phyloP scores from a whole-genome alignment of 2,797 vertebrate species.

The Chrysocyon brachyurus region DNA sequence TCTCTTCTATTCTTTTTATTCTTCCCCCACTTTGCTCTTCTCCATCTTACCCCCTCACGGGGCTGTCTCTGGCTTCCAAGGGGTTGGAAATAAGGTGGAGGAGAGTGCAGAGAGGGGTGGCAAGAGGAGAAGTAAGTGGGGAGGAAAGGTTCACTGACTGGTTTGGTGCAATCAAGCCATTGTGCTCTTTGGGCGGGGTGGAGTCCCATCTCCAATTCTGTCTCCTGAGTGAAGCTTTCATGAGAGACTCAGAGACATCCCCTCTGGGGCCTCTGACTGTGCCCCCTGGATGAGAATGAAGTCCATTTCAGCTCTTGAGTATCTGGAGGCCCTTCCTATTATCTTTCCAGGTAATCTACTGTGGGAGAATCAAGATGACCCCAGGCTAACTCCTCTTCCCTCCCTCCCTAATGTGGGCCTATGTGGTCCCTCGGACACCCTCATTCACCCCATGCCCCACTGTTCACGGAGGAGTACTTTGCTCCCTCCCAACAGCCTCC shows the following conservation, averaged over 20 bases:
- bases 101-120: neutral
- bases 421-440: neutral
- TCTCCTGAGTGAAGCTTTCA: neutral
- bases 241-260: neutral
- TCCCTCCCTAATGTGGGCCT: fast-evolving
- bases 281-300: neutral
- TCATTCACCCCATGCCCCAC: no score
- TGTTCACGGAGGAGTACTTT: neutral
- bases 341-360: neutral
- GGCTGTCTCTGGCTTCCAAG: neutral
- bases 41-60: neutral
- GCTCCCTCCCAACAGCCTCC: neutral
- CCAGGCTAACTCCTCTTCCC: neutral
- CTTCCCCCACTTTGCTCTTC: neutral
- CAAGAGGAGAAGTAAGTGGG: neutral
- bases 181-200: neutral
- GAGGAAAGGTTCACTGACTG: neutral
- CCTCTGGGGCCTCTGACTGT: neutral
- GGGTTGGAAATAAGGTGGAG: neutral
- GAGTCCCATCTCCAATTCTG: neutral
- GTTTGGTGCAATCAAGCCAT: neutral
- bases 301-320: neutral
- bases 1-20: neutral
- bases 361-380: neutral
- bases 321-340: neutral